Evolutionary conservation across 2,113 vertebrate genomes (phyloP), one percentile per base, ranked within the genome.

Genomic region (Cyanoderma ruficeps): DNA sequence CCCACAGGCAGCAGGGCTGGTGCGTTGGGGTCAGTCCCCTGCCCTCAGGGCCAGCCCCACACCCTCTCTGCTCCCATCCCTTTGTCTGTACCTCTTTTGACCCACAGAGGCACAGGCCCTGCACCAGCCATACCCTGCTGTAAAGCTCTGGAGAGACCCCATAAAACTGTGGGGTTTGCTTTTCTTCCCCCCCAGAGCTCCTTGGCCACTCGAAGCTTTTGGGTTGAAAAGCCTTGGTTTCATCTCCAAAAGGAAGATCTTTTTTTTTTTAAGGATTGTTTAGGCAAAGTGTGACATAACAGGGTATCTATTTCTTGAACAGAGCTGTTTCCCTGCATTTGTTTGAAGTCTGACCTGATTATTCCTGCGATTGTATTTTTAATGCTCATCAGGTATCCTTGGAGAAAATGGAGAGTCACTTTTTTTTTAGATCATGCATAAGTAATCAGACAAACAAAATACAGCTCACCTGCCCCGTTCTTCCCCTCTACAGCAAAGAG

Each of bases 261-360:
- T 39, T 49, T 82, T 49, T 49, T 82, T 80, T 89, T 82, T n/a
- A 78, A 82, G 75, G 47, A 17, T n/a, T 28, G n/a, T 56, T 85
- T 63, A 91, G 81, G 81, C 76, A 50, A 85, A 85, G 50, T 18
- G n/a, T 75, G 89, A 94, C 70, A 76, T 90, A 96, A 90, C 65
- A 89, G 44, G 25, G 19, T 80, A 93, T 83, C 93, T 89, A 35
- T 90, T 95, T 95, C 93, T 91, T 92, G 78, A 89, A 88, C 69
- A 89, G 77, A 96, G 82, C 80, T 95, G 72, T 59, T 93, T 92
- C 72, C 83, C 69, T 81, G 83, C 69, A 27, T 92, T 81, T 95
- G 88, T 97, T 96, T 97, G 93, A 96, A 94, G 93, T 95, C 72
- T 96, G 96, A 96, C 86, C 88, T 91, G 88, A 95, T 96, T 95